These are phyloP conservation scores for Lathronympha strigana DNA, from an alignment of 2,888 invertebrate species.

Conservation along the genomic window DNA sequence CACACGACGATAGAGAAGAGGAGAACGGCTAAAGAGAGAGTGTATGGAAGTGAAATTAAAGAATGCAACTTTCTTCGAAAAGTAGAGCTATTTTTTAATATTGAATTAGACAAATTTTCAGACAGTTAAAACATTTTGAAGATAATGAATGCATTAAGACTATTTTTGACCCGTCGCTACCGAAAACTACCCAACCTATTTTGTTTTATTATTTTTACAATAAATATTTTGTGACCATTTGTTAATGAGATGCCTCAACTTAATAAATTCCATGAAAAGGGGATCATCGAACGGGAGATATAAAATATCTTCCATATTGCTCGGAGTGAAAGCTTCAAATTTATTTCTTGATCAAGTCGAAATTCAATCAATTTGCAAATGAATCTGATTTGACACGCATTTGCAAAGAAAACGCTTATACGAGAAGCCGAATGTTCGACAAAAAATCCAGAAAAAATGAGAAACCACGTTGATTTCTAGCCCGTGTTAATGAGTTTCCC, in stretches of 20 bases:
- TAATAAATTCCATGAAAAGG: background rate
- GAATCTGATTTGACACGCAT: constrained; percentile 29
- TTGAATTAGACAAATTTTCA: too few relatives aligned
- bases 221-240: too few relatives aligned
- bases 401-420: background rate
- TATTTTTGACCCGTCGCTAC: too few relatives aligned
- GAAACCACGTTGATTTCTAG: constrained; percentile 21
- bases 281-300: constrained; percentile 2
- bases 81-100: too few relatives aligned
- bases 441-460: background rate
- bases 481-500: constrained; percentile 33
- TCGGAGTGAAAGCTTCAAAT: constrained; percentile 3
- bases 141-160: too few relatives aligned
- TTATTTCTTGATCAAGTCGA: constrained; percentile 24
- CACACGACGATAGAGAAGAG: too few relatives aligned
- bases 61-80: too few relatives aligned
- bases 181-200: too few relatives aligned
- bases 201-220: too few relatives aligned
- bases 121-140: too few relatives aligned
- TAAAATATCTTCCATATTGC: constrained; percentile 9
- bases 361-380: constrained; percentile 32
- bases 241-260: background rate
- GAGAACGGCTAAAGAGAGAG: too few relatives aligned
- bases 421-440: background rate
- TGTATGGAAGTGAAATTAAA: too few relatives aligned